Base-by-base conservation (phyloP, 2,888 invertebrate species). In the Aphodius granarius region DNA sequence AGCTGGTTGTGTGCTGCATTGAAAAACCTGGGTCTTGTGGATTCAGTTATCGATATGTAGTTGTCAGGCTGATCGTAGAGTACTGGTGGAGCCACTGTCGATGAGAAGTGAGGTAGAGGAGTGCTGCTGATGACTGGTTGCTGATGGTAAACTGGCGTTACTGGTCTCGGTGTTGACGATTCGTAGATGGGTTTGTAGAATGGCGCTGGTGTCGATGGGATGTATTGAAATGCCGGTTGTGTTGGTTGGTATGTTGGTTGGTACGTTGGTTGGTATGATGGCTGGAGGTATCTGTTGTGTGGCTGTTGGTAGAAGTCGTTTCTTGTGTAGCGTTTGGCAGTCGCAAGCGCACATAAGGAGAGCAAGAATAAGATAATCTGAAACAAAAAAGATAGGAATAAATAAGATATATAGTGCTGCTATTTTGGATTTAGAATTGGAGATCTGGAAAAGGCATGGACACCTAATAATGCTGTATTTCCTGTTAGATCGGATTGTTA, bases 21-120 rank as follows among this genome's bases (percentile, higher is more conserved):
- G 43, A 72, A 19, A 63, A 62, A 72, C n/a, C 63, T 72, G 1
- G 72, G 72, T 17, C 62, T 2, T 3, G 72, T 72, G 5, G 72
- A 72, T 72, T 72, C 72, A 16, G 72, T 72, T 16, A 72, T 72
- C 15, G 72, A 72, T 63, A 72, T n/a, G 19, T 63, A 72, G 63
- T 72, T 72, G n/a, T 72, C 63, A 21, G 43, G 20, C 5, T 63
- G 18, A 15, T 72, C 18, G 19, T 18, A 21, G 0, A 18, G 21
- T 22, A 16, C 13, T 9, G 68, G 68, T 2, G 72, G 63, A 5
- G 20, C 63, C 4, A 19, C 20, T 63, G 72, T 63, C 63, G 63
- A 21, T 22, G 68, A 68, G 16, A 19, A 9, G 16, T 21, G 20
- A n/a, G 68, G 68, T n/a, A 68, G 68, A n/a, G 68, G 68, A 19